Conservation (phyloP, 2,113 vertebrate species). For the Oryzias melastigma region DNA sequence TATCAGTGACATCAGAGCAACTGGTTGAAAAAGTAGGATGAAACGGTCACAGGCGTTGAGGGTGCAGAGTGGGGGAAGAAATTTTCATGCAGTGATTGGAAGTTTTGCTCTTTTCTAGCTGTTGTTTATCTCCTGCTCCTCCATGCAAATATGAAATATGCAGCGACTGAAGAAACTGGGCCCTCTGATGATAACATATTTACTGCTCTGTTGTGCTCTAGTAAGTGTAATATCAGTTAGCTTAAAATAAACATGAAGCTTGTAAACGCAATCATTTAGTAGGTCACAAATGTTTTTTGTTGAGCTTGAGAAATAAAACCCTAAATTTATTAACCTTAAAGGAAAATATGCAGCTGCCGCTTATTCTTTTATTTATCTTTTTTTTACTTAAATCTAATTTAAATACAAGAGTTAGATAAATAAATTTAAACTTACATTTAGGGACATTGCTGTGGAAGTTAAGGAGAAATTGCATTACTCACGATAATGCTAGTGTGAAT, state of each 20-base stretch:
- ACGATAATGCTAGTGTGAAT: too few relatives aligned
- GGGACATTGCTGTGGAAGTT: too few relatives aligned
- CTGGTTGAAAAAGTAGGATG: slow-evolving; percentile 44
- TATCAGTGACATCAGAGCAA: slow-evolving; percentile 56
- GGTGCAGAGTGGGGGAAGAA: slow-evolving; percentile 25
- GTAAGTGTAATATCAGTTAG: too few relatives aligned
- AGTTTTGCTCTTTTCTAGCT: slow-evolving; percentile 34
- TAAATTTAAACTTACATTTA: too few relatives aligned
- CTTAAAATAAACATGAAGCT: too few relatives aligned
- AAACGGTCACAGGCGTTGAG: slow-evolving; percentile 26
- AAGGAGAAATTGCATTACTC: too few relatives aligned
- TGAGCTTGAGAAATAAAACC: too few relatives aligned
- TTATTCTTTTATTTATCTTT: too few relatives aligned
- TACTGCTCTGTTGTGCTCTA: neutral
- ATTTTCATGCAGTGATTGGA: slow-evolving; percentile 22
- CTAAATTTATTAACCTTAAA: too few relatives aligned
- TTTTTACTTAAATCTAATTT: too few relatives aligned
- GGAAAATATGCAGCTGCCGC: too few relatives aligned
- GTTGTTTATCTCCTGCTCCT: slow-evolving; percentile 27
- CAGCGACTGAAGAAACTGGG: slow-evolving; percentile 18
- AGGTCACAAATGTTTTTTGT: neutral
- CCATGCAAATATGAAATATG: slow-evolving; percentile 32
- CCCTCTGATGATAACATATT: neutral
- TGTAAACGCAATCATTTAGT: neutral
- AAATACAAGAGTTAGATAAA: too few relatives aligned